Percentiles rank a stretch among this genome's conserved stretches.
phyloP scores from a whole-genome alignment of 2,888 invertebrate genomes.

The Callosobruchus maculatus region DNA sequence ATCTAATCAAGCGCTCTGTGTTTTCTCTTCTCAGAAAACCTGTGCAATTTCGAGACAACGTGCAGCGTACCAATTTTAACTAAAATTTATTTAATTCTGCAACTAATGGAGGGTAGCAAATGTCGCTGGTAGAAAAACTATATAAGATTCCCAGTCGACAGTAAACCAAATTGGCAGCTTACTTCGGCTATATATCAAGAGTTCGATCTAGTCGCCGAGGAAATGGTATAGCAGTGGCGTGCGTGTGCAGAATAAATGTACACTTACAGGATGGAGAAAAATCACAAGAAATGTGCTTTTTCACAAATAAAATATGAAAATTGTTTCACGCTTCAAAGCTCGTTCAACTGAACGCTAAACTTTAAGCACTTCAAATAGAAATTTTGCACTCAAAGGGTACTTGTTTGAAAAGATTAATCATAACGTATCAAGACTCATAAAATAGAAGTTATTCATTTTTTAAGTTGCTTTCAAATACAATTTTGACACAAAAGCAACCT shows the following conservation, averaged over 20 bases:
- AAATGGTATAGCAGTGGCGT: not conserved
- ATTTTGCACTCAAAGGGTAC: too few relatives aligned
- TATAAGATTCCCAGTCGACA: slow-evolving; percentile 12
- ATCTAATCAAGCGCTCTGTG: not conserved
- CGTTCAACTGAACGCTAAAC: too few relatives aligned
- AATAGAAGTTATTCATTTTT: too few relatives aligned
- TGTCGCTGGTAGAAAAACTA: not conserved
- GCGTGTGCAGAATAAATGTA: not conserved
- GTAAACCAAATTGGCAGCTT: slow-evolving; percentile 23
- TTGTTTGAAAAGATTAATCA: too few relatives aligned
- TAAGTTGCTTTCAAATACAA: too few relatives aligned
- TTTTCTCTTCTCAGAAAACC: not conserved
- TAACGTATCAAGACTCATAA: too few relatives aligned
- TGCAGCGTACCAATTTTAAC: not conserved
- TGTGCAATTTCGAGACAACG: not conserved
- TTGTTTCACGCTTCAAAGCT: too few relatives aligned
- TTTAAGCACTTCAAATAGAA: too few relatives aligned
- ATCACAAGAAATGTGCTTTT: too few relatives aligned
- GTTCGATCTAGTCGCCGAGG: slow-evolving; percentile 12
- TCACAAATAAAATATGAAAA: too few relatives aligned
- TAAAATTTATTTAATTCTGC: not conserved
- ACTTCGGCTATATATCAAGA: slow-evolving; percentile 24
- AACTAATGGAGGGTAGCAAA: not conserved
- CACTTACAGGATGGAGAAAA: not conserved
- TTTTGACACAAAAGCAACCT: too few relatives aligned